Evolutionary conservation across 2,888 invertebrate species (phyloP), one percentile per base, ranked within the genome.

Genomic region (Diarsia brunnea): DNA sequence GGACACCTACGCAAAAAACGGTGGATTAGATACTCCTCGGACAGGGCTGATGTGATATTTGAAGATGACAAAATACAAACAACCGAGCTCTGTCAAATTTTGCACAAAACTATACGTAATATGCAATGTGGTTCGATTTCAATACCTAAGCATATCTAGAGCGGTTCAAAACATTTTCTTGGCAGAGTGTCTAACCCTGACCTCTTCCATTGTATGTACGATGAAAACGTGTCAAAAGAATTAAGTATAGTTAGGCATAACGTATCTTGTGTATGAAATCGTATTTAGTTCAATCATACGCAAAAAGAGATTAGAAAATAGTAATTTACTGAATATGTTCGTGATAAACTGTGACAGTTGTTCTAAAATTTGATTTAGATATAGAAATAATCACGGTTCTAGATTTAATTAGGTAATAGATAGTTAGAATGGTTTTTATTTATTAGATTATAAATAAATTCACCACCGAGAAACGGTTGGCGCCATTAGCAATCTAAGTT

Each of bases 161-260:
- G n/a, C 47, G 38, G 51, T 66, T 73, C n/a, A 38, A 68, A 58
- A 27, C 27, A 64, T 64, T 63, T 80, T 80, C 47, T 81, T 79
- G 79, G 81, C 79, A 79, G n/a, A 51, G n/a, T 24, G 51, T 74
- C 55, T 68, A 79, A 58, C 68, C 68, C 51, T 64, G 64, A 79
- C 75, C 81, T 75, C 64, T 75, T 68, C 81, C 47, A 75, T 81
- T 64, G 55, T 67, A 45, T 27, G 12, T 73, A 60, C 43, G n/a
- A 65, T 53, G 45, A 38, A 81, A 68, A 79, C 81, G 81, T 79
- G 81, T 68, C 27, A 47, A 19, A 65, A 58, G 27, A 74, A 74
- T 65, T 58, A n/a, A 51, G 58, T 45, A 55, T 61, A 63, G 10
- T 31, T 45, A 43, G 49, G 12, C 24, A 45, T 38, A 51, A 47